Evolutionary conservation across 2,113 vertebrate genomes (phyloP).

Genomic region (Sarotherodon lohbergeri): DNA sequence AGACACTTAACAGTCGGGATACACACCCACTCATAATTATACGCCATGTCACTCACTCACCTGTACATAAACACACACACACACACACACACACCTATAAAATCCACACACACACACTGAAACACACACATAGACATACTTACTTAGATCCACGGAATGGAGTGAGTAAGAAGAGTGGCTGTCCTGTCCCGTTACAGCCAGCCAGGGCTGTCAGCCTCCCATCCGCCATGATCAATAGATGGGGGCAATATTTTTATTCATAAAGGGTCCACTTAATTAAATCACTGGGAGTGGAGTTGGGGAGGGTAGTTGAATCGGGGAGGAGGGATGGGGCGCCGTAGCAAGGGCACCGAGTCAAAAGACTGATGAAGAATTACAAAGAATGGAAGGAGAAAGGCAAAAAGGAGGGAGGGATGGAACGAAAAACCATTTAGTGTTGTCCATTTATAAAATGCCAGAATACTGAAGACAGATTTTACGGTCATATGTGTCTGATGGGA

Average conservation of each 20-base stretch:
- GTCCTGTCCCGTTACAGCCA: slow-evolving; percentile 53
- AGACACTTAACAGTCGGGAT: background rate
- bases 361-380: slow-evolving; percentile 57
- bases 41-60: slow-evolving; percentile 6
- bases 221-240: slow-evolving; percentile 87
- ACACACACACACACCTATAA: background rate
- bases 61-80: background rate
- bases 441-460: background rate
- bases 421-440: slow-evolving; percentile 3
- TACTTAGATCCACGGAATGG: slow-evolving; percentile 58
- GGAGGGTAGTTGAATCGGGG: background rate
- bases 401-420: background rate
- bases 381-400: slow-evolving; percentile 13
- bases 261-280: slow-evolving; percentile 94
- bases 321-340: background rate
- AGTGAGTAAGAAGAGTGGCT: slow-evolving; percentile 72
- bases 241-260: slow-evolving; percentile 95
- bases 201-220: slow-evolving; percentile 82
- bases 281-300: slow-evolving; percentile 81
- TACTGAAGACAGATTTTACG: slow-evolving; percentile 10
- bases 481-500: background rate
- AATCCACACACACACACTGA: background rate
- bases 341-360: slow-evolving; percentile 61
- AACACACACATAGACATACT: background rate
- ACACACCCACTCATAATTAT: background rate